phyloP scores from a whole-genome alignment of 2,113 vertebrate species.

The Arvicanthis niloticus region DNA sequence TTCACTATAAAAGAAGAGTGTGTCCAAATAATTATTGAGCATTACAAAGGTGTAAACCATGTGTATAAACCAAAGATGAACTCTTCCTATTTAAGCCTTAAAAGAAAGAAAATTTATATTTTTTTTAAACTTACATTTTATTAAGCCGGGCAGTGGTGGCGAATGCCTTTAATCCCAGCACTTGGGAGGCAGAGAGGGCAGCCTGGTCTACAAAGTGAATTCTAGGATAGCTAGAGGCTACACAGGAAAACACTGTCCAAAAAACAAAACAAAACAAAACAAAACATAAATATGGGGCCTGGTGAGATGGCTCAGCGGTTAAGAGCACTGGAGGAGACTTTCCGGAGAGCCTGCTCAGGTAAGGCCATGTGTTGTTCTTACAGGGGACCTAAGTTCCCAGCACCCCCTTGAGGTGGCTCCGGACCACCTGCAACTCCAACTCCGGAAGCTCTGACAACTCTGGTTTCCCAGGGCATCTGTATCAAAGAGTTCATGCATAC shows the following conservation, averaged over 20 bases:
- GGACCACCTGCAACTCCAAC: background rate
- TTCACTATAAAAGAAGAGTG: slow-evolving; percentile 26
- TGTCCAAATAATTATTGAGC: slow-evolving; percentile 30
- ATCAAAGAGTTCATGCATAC: background rate
- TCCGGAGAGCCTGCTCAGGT: background rate
- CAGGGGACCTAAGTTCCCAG: background rate
- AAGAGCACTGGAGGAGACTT: background rate
- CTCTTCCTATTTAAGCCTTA: slow-evolving; percentile 15
- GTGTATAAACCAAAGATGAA: background rate
- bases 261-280: background rate
- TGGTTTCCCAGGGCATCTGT: background rate
- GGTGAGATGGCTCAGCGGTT: too few species aligned
- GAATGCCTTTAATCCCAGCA: background rate
- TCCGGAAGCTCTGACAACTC: background rate
- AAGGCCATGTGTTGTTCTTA: background rate
- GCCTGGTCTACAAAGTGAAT: background rate
- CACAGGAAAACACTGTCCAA: background rate
- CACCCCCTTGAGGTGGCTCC: background rate
- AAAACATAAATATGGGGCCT: too few species aligned
- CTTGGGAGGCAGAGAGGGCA: background rate
- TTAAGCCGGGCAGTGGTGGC: background rate
- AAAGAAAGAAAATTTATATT: background rate
- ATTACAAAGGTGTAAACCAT: slow-evolving; percentile 41
- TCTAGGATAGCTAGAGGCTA: background rate
- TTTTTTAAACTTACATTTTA: background rate